phyloP scores from a whole-genome alignment of 2,113 vertebrate genomes.

The Dicentrarchus labrax region DNA sequence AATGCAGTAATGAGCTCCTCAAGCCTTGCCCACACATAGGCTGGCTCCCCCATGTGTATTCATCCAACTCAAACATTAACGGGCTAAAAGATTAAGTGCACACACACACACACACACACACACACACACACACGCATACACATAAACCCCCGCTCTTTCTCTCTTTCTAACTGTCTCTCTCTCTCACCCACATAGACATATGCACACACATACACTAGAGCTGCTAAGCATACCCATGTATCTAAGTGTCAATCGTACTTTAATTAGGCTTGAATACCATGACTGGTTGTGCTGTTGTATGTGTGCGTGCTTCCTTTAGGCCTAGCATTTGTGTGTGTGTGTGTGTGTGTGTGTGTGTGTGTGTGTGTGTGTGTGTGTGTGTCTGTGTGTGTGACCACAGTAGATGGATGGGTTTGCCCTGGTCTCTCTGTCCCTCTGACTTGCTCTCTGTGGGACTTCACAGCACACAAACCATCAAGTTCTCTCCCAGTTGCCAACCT shows the following conservation, averaged over 20 bases:
- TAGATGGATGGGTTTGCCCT: constrained; percentile 30
- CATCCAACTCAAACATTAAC: constrained; percentile 71
- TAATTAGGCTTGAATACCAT: constrained; percentile 64
- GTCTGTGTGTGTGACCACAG: constrained; percentile 36
- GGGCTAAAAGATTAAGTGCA: constrained; percentile 64
- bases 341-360: neutral
- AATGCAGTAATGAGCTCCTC: constrained; percentile 76
- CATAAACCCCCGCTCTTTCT: neutral
- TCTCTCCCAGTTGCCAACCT: constrained; percentile 16
- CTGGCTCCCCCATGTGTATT: constrained; percentile 65
- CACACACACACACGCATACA: neutral
- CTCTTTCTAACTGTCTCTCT: neutral
- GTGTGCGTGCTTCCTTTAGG: neutral
- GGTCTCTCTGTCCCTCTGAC: neutral
- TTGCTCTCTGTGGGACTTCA: constrained; percentile 23
- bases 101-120: constrained; percentile 20
- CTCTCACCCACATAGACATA: constrained; percentile 19
- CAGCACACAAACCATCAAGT: constrained; percentile 42
- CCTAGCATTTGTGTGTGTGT: neutral
- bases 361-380: constrained; percentile 22
- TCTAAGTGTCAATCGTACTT: constrained; percentile 60
- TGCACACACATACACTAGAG: constrained; percentile 9
- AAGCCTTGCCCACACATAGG: constrained; percentile 67
- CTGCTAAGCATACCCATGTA: constrained; percentile 53
- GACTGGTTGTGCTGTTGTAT: neutral